Evolutionary conservation across 2,113 vertebrate genomes (phyloP).

Genomic region (Triplophysa dalaica): DNA sequence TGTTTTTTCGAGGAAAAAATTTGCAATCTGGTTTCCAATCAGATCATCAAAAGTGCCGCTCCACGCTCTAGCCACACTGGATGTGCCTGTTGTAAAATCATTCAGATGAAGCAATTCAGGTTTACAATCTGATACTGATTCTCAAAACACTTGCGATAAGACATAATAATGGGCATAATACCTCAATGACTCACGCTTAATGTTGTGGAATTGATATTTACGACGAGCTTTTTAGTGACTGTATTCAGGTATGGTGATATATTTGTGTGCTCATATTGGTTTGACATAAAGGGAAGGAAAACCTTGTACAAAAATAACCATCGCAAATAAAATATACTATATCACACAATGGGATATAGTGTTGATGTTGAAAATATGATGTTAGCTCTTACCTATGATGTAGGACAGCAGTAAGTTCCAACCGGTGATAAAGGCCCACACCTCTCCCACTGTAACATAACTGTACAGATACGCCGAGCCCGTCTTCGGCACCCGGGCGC

Average conservation of each 20-base stretch:
- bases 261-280: too few species aligned
- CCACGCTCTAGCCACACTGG: conserved; percentile 85
- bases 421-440: conserved; percentile 83
- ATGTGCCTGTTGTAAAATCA: conserved; percentile 69
- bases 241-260: too few species aligned
- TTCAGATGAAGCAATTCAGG: not conserved
- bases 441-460: conserved; percentile 82
- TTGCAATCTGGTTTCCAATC: conserved; percentile 73
- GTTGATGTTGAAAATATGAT: not conserved
- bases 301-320: too few species aligned
- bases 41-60: conserved; percentile 84
- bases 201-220: not conserved
- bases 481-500: conserved; percentile 79
- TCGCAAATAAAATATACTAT: too few species aligned
- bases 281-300: too few species aligned
- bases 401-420: conserved; percentile 88
- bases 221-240: not conserved
- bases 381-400: conserved; percentile 75
- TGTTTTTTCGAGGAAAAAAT: conserved; percentile 62
- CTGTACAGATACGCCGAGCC: conserved; percentile 87
- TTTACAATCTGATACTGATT: not conserved
- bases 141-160: not conserved
- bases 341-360: not conserved
- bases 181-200: not conserved
- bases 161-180: not conserved